phyloP scores from a whole-genome alignment of 2,113 vertebrate species.

The Nycticorax nycticorax region DNA sequence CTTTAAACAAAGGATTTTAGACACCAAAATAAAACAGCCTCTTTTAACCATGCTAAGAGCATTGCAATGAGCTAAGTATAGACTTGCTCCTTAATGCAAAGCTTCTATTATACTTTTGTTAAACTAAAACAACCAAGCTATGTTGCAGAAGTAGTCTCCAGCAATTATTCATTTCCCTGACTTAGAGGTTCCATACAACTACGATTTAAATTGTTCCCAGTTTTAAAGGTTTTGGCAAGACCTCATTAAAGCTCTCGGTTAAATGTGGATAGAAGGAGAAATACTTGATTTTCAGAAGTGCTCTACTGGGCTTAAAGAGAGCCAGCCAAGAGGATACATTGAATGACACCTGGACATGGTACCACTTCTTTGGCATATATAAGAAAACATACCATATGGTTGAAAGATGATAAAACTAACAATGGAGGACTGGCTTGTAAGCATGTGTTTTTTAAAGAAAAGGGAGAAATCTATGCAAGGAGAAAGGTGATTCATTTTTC shows the following conservation, averaged over 20 bases:
- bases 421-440: neutral
- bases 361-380: neutral
- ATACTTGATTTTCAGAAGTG: neutral
- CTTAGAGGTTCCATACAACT: neutral
- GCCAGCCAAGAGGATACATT: neutral
- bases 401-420: constrained; percentile 58
- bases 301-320: neutral
- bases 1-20: neutral
- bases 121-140: constrained; percentile 16
- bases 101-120: constrained; percentile 9
- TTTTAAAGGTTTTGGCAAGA: constrained; percentile 53
- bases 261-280: neutral
- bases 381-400: constrained; percentile 6
- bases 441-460: neutral
- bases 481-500: constrained; percentile 21
- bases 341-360: neutral
- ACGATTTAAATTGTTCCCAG: neutral
- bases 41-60: constrained; percentile 5
- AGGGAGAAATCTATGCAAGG: neutral
- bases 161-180: constrained; percentile 52
- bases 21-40: constrained; percentile 14
- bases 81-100: neutral
- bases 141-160: constrained; percentile 6
- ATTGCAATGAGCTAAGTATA: constrained; percentile 41
- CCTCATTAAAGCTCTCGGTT: neutral